Base-by-base conservation (phyloP, 2,888 invertebrate species). In the Chrysodeixis includens region DNA sequence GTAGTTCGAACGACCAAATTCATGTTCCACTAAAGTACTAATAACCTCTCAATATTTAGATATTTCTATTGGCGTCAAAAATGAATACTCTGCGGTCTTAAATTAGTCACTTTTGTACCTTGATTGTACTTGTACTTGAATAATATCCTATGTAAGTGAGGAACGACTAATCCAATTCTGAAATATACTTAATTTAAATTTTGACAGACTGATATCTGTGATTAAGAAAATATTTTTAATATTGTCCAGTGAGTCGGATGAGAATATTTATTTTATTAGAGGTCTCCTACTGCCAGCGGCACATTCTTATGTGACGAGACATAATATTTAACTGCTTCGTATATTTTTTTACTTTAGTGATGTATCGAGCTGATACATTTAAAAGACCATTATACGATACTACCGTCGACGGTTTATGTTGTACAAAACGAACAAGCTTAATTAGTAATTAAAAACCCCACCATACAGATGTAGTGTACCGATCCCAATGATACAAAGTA, bases 111-210 rank as follows among this genome's bases (percentile, higher is more conserved):
- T 92, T 92, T 92, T 94, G 95, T 95, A 94, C 94, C 95, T 94
- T 94, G 90, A 91, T 88, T 88, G 93, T 92, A 93, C 90, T 92
- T 88, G 90, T 90, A 91, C 92, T 93, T 92, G 92, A 93, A 91
- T 92, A 90, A 89, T 88, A 89, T 91, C 90, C 89, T 93, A 91
- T 89, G 83, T 92, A 92, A 91, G 93, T 90, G 91, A 92, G 89
- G 90, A 88, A 91, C 88, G 92, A 93, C 92, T 92, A 93, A 94
- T 92, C 90, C 93, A 92, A 92, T 93, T 94, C 93, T 94, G 94
- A 94, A 93, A 95, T 95, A 94, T 95, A 95, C 94, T 95, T 95
- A 95, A 95, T 95, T 95, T 94, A 95, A 95, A 95, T 94, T 95
- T 92, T 93, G 91, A 94, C 95, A 95, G 95, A 95, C 95, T 95